A percentile compares a stretch with the other conserved stretches of the same genome.
Evolutionary conservation across 2,113 vertebrate species (phyloP).

Genomic region (Thermophis baileyi): DNA sequence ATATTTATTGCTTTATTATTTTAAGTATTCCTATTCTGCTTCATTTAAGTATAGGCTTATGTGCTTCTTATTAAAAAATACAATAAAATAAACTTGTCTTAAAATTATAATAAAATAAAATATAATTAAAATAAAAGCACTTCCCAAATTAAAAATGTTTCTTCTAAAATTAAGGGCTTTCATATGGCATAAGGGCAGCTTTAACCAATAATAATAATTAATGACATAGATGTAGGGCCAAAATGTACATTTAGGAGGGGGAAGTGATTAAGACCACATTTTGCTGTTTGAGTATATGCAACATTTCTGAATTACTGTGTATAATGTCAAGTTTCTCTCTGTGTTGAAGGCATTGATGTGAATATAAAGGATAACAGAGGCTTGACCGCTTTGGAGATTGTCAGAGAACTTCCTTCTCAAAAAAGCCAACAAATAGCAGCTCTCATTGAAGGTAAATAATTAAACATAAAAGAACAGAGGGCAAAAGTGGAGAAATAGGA

Average conservation of each 20-base stretch:
- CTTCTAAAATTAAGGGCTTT: neutral
- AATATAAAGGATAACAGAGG: constrained; percentile 88
- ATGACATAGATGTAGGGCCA: neutral
- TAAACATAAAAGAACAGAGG: neutral
- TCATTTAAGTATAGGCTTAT: neutral
- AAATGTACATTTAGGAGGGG: neutral
- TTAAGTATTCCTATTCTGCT: neutral
- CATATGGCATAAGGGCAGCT: neutral
- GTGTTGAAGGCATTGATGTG: constrained; percentile 83
- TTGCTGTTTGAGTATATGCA: neutral
- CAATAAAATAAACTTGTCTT: neutral
- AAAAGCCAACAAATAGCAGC: constrained; percentile 92
- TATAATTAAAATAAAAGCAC: neutral
- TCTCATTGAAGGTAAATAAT: constrained; percentile 83
- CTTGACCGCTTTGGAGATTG: constrained; percentile 88
- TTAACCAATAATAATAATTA: neutral
- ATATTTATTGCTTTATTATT: neutral
- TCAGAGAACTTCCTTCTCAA: constrained; percentile 94
- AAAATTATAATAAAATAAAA: neutral
- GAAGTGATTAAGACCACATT: neutral
- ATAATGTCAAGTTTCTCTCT: neutral
- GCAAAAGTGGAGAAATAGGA: neutral
- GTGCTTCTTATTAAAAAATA: neutral
- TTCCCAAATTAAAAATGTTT: neutral
- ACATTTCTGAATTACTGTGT: neutral